These are phyloP conservation scores for Mythimna impura DNA, from an alignment of 2,888 invertebrate species.

Conservation along the genomic window DNA sequence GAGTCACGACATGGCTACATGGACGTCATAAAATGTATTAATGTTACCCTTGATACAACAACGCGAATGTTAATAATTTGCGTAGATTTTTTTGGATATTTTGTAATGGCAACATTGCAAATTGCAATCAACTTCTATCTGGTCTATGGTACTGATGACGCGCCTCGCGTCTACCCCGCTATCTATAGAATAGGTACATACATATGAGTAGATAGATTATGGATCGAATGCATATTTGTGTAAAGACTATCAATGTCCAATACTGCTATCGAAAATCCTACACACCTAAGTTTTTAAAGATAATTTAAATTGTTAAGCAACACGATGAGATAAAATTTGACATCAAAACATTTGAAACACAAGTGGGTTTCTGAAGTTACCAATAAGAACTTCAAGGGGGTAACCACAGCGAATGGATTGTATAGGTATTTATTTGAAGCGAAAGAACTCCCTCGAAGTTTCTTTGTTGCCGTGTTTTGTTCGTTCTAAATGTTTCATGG, in stretches of 20 bases:
- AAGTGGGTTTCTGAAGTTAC: conserved; percentile 12
- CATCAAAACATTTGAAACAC: background rate
- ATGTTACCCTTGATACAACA: too few relatives aligned
- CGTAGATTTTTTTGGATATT: background rate
- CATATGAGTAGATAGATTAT: background rate
- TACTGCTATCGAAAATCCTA: background rate
- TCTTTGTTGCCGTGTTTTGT: conserved; percentile 19
- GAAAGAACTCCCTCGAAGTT: conserved; percentile 36
- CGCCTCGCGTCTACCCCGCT: conserved; percentile 2
- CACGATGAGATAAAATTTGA: conserved; percentile 3
- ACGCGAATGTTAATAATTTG: conserved; percentile 6
- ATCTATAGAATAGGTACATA: conserved; percentile 14
- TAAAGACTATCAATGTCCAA: background rate
- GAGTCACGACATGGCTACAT: too few relatives aligned
- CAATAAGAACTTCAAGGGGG: conserved; percentile 41
- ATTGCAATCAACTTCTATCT: conserved; percentile 40
- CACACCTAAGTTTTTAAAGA: background rate
- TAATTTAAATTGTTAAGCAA: conserved; percentile 14
- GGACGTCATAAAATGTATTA: too few relatives aligned
- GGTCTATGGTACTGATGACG: conserved; percentile 44
- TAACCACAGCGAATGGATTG: conserved; percentile 4
- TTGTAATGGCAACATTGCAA: conserved; percentile 42
- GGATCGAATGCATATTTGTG: conserved; percentile 21
- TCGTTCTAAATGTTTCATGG: conserved; percentile 9
- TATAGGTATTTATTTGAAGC: conserved; percentile 35